Conservation (phyloP, 2,113 vertebrate species). For the Stegostoma tigrinum region DNA sequence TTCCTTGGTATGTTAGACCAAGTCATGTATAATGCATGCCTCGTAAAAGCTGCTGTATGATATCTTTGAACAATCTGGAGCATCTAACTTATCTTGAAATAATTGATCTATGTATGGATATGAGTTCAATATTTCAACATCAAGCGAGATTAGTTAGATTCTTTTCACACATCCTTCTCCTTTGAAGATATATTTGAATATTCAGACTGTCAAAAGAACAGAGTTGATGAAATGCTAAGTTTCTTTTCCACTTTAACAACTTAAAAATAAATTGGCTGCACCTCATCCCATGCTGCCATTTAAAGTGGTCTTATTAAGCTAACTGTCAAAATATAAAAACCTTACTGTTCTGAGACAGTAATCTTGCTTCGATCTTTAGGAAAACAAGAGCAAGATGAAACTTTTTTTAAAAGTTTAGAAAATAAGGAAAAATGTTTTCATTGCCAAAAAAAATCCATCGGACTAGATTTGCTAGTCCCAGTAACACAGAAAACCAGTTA, state of each 20-base stretch:
- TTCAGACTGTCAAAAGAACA: background rate
- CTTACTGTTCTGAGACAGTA: background rate
- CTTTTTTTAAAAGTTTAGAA: background rate
- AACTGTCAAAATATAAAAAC: background rate
- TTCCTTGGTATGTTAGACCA: background rate
- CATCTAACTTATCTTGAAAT: background rate
- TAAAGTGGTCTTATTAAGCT: background rate
- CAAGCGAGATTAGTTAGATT: background rate
- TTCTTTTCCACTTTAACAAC: background rate
- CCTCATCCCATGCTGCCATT: background rate
- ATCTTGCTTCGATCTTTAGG: background rate
- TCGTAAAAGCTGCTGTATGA: background rate
- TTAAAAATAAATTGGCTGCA: background rate
- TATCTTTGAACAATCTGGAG: background rate
- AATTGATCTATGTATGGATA: background rate
- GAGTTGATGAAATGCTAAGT: background rate
- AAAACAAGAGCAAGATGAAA: background rate
- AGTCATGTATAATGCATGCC: background rate
- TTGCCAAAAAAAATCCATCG: background rate
- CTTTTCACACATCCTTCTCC: background rate
- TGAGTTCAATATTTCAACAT: background rate
- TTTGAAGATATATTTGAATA: background rate
- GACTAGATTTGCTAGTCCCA: slow-evolving; percentile 17
- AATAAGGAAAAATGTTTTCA: background rate
- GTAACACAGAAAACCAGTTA: slow-evolving; percentile 33